Base-by-base conservation (phyloP, 1,140 invertebrate species). In the Atta cephalotes region DNA sequence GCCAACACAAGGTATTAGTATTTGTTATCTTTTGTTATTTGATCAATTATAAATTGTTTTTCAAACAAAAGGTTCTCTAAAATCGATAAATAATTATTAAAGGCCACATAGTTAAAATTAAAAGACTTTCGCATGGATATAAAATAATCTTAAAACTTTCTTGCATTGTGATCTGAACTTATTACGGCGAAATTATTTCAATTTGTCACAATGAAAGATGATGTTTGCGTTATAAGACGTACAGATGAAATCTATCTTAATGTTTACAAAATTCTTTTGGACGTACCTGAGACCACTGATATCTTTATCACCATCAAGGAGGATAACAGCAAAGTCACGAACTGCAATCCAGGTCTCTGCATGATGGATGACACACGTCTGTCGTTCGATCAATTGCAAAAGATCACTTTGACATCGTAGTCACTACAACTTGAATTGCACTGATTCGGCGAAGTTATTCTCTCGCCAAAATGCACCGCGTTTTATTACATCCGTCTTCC, bases 321-420 rank as follows among this genome's bases (percentile, higher is more conserved):
- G 70, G 4, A 84, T 21, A 74, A 62, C 25, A 82, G 80, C 18
- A 82, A 49, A 62, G 53, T 62, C 68, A 49, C 14, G 39, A 84
- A 76, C 28, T 21, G 80, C 80, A 72, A 49, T 74, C 70, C 21
- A 7, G 56, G 49, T 16, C 18, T 60, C 80, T 62, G 68, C 80
- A 84, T 84, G 80, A 76, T 76, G 39, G 56, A 70, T 63, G 58
- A 62, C 3, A 65, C 31, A 56, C 51, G 56, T 76, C 49, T 16
- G 70, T 62, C 58, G 80, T 49, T 74, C 70, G 25, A 76, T 76
- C 56, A 62, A 62, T 82, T 31, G 70, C 39, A 62, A 9, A 49
- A 63, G 16, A 84, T 84, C 80, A 84, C 80, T 84, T 18, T 53
- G 39, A 84, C 70, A 84, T 84, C 7, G 45, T 62, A 62, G 56